A percentile compares a stretch with the other conserved stretches of the same genome.
Evolutionary conservation across 2,113 vertebrate species (phyloP).

Genomic region (Rutilus rutilus): DNA sequence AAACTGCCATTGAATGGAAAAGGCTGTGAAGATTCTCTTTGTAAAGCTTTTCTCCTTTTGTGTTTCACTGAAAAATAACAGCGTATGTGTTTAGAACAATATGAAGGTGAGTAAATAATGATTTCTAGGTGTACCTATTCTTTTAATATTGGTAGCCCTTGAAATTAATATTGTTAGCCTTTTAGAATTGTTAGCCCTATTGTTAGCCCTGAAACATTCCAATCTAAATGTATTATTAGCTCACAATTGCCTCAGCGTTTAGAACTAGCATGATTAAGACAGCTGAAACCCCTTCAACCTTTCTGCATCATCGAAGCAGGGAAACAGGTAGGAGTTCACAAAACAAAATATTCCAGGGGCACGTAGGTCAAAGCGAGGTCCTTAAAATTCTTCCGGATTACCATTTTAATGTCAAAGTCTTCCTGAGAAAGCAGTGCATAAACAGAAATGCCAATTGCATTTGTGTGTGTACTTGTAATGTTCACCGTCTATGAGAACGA

Average conservation of each 20-base stretch:
- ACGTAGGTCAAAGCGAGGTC: not conserved
- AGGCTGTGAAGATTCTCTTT: not conserved
- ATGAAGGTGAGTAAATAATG: not conserved
- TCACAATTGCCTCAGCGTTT: not conserved
- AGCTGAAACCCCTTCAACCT: not conserved
- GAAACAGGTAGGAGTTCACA: not conserved
- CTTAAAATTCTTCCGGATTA: not conserved
- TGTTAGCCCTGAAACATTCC: not conserved
- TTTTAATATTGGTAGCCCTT: not conserved
- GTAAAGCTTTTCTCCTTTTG: not conserved
- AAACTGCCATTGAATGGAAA: too few species aligned
- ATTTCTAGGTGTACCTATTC: not conserved
- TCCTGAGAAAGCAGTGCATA: conserved; percentile 25
- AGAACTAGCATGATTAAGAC: not conserved
- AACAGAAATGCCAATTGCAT: not conserved
- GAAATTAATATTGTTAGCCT: too few species aligned
- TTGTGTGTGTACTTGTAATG: conserved; percentile 9
- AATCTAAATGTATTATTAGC: not conserved
- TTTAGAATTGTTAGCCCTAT: too few species aligned
- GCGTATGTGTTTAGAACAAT: not conserved
- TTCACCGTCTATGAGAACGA: conserved; percentile 8
- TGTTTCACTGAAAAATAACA: not conserved
- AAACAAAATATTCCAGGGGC: conserved; percentile 2
- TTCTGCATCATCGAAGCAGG: not conserved
- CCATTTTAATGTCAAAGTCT: conserved; percentile 21